Evolutionary conservation across 1,140 invertebrate genomes (phyloP).

Genomic region (Lordiphosa clarofinis): DNA sequence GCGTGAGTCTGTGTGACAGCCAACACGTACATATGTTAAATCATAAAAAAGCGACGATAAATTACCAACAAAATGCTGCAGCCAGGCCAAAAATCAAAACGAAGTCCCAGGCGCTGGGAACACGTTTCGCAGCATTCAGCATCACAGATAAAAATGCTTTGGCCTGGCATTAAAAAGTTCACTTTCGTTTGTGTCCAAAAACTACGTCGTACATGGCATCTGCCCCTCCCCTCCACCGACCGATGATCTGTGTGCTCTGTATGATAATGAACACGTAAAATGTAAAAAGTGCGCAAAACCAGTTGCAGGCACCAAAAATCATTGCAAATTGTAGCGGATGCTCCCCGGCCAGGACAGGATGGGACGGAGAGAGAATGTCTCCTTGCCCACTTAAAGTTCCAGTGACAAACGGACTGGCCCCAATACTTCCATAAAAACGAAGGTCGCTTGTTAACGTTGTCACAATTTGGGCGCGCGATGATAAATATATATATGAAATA

Average conservation of each 20-base stretch:
- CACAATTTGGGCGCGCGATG: conserved; percentile 25
- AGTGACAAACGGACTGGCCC: conserved; percentile 25
- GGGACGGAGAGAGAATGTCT: conserved; percentile 26
- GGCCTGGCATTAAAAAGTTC: conserved; percentile 69
- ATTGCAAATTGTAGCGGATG: conserved; percentile 72
- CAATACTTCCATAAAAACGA: conserved; percentile 12
- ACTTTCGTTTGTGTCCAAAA: conserved; percentile 75
- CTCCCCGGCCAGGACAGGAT: conserved; percentile 18
- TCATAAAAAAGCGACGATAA: conserved; percentile 73
- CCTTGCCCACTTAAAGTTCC: conserved; percentile 3
- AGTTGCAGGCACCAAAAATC: conserved; percentile 64
- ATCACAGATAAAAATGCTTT: conserved; percentile 35
- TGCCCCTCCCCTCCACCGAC: conserved; percentile 1
- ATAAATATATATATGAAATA: conserved; percentile 37
- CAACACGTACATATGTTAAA: conserved; percentile 75
- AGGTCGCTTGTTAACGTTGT: conserved; percentile 32
- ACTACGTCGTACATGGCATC: conserved; percentile 39
- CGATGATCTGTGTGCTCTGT: conserved; percentile 38
- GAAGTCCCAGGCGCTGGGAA: conserved; percentile 46
- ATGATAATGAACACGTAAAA: conserved; percentile 73
- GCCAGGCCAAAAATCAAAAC: conserved; percentile 24
- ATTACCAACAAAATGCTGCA: conserved; percentile 50
- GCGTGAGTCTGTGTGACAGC: conserved; percentile 56
- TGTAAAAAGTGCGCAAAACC: conserved; percentile 60
- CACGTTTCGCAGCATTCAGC: conserved; percentile 53